Percentiles rank a stretch among this genome's conserved stretches.
Conservation (phyloP, 2,888 invertebrate genomes). For the Lamellibrachia satsuma region DNA sequence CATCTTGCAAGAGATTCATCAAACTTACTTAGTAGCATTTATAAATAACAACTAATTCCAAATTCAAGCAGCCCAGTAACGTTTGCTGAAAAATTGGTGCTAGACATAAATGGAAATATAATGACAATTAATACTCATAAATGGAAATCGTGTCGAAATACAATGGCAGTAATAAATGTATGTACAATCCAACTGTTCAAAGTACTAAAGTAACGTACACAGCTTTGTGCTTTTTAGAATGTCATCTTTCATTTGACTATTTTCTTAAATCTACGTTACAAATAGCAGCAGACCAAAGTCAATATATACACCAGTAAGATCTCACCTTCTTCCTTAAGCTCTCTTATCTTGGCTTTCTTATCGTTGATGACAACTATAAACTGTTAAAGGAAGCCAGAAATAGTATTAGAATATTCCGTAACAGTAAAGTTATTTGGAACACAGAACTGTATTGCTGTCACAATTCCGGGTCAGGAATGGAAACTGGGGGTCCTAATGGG, state of each 20-base stretch:
- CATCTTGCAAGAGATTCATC: too few species aligned
- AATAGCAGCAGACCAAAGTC: background rate
- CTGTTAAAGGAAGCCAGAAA: constrained; percentile 43
- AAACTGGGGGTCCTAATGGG: too few species aligned
- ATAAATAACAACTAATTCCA: too few species aligned
- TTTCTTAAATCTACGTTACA: background rate
- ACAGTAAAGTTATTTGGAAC: background rate
- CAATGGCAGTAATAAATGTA: background rate
- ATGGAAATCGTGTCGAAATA: background rate
- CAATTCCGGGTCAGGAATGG: too few species aligned
- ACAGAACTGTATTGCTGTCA: background rate
- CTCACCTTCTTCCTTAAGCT: constrained; percentile 47
- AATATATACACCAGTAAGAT: background rate
- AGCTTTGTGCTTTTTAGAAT: background rate
- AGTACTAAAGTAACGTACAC: background rate
- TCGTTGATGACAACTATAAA: constrained; percentile 56
- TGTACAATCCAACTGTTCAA: background rate
- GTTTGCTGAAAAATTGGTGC: too few species aligned
- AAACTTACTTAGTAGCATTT: too few species aligned
- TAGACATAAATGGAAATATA: too few species aligned
- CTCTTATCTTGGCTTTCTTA: constrained; percentile 55
- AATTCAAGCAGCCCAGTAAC: too few species aligned
- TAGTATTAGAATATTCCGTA: background rate
- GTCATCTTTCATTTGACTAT: background rate
- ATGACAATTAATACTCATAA: background rate